Base-by-base conservation (phyloP, 2,888 invertebrate species). In the Drosophila subsilvestris region DNA sequence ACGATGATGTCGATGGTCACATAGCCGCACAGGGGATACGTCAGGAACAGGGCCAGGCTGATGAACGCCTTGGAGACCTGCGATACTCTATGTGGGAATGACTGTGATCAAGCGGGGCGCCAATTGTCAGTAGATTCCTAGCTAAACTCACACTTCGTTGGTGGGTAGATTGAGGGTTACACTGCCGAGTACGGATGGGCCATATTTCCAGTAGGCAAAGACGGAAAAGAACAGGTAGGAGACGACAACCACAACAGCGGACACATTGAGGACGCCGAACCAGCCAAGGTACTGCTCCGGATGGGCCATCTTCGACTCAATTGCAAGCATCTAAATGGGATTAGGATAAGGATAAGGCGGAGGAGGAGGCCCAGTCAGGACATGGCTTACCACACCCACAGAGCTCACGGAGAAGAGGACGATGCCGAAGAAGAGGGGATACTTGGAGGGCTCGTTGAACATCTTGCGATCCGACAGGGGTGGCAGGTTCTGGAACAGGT, bases 1-100 rank as follows among this genome's bases (percentile, higher is more conserved):
- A 97, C 98, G 76, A 98, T 96, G 75, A 98, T 97, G 86, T 97
- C 96, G 94, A 98, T 96, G 0, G 98, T 98, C 2, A 99, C 98
- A 92, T 98, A 98, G 92, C 98, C 98, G 91, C 98, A 98, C 6
- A 99, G 94, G 45, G 96, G 96, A 93, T 98, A 98, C 0, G 98
- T 97, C 78, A 98, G 94, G 93, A 98, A 97, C 63, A 98, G 96
- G 20, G 95, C 96, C 0, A 95, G 91, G 0, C 96, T 96, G 63
- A 96, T 96, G 95, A 96, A 95, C 22, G 96, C 74, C 87, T 96
- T 96, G 0, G 96, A 95, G 7, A 94, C 93, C 86, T 96, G 96
- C 0, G 95, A 95, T 84, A 95, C 93, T 37, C 95, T 95, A 93
- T 37, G 37, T 12, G n/a, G 9, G 3, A 0, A 22, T 5, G 1